Evolutionary conservation across 2,797 vertebrate species (phyloP), one percentile per base, ranked within the genome.

Genomic region (Notamacropus eugenii): DNA sequence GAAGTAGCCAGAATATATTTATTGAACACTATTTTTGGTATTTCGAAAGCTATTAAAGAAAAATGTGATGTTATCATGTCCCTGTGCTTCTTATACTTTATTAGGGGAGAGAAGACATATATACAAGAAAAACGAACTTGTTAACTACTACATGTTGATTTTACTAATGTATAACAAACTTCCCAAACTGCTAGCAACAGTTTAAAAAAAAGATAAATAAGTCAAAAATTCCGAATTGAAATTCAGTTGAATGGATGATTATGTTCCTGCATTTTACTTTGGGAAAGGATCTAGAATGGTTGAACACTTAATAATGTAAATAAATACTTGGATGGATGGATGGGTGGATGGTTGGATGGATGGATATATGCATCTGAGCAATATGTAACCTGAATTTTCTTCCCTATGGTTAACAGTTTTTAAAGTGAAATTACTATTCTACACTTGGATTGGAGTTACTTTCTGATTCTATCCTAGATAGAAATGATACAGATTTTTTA

Each of bases 401-500:
- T 97, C 93, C 94, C 46, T 90, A 95, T 92, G 93, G 74, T 67
- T 90, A 96, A 97, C 93, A 93, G 96, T 96, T 97, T 74, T 97
- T 97, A 92, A 97, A 94, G 96, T 96, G 93, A 97, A 97, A 97
- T 95, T 97, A 93, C 97, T 97, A 97, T 97, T 74, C 96, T 96
- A 91, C 22, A 96, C 98, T 96, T 96, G 96, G 95, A 96, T 90
- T 93, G 74, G 93, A 97, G 96, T 93, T 92, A 97, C 96, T 97
- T 95, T 94, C 95, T 95, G 94, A 96, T 52, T 92, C 97, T 96
- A 93, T 90, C 96, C 97, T 97, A 97, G 96, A 95, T 95, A 96
- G 95, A 95, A 96, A 97, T 95, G 97, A 98, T 97, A 97, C 97
- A 97, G 96, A 96, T 94, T 96, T 98, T 97, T 98, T 97, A 96